Base-by-base conservation (phyloP, 2,888 invertebrate species). In the Ctena decussata region DNA sequence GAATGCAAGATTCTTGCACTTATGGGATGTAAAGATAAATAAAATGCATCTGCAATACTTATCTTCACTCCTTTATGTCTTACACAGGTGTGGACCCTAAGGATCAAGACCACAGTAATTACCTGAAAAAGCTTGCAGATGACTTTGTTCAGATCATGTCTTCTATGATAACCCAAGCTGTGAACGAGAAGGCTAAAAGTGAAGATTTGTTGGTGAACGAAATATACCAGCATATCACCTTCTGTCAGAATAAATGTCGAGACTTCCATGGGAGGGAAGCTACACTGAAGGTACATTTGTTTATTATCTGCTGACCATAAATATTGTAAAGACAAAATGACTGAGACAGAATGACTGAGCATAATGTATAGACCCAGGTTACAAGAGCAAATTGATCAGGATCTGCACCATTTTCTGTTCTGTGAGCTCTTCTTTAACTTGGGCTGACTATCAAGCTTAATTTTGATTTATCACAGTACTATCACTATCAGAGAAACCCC, bases 201-300 rank as follows among this genome's bases (percentile, higher is more conserved):
- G 79, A 84, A 32, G 90, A 89, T 32, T 79, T 87, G 0, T 32
- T 90, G 18, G 57, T 84, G 6, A 78, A 89, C 8, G 98, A 98
- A 93, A 96, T 97, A 82, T 97, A 97, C 93, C 97, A 97, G 95
- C 97, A 98, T 96, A 96, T 97, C 77, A 96, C 97, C 91, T 97
- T 97, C 96, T 97, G 98, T 95, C 97, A 97, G 96, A 97, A 97
- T 94, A 97, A 97, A 87, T 97, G 97, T 87, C 97, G 97, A 95
- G 97, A 97, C 96, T 97, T 97, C 94, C 96, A 97, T 93, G 97
- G 97, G 95, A 95, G 97, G 94, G 97, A 98, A 94, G 18, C 32
- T 18, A 65, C 35, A 35, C 35, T 65, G 1, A 32, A 65, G 65
- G 65, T 65, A 57, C n/a, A n/a, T n/a, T n/a, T n/a, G n/a, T n/a